Base-by-base conservation (phyloP, 2,113 vertebrate species). In the Chaetodon auriga region DNA sequence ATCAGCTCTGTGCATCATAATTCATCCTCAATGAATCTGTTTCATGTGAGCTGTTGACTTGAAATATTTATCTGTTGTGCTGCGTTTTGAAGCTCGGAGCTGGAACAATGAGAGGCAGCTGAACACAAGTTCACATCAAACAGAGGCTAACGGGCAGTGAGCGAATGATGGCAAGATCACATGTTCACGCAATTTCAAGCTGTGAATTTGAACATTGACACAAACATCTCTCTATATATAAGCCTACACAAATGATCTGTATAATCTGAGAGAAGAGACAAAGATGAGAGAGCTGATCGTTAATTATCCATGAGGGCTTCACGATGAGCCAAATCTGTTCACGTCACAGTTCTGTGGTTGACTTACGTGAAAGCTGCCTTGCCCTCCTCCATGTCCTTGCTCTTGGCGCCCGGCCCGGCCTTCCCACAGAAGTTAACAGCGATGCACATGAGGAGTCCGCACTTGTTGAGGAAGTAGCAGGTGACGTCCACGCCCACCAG, bases 391-490 rank as follows among this genome's bases (percentile, higher is more conserved):
- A 99, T 96, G 96, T 99, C 98, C 89, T 99, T 99, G 94, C 94
- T 95, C 94, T 99, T 99, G 75, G 97, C 96, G 0, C 97, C 96
- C 0, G 98, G 98, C 1, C 97, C 98, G 0, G 97, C 90, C 65
- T 99, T 99, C n/a, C 98, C 97, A 0, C 98, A 99, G 83, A 99
- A 89, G 92, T 98, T 99, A 55, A 99, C 97, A 0, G 97, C 98
- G 5, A 99, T 99, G 95, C 98, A 99, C 98, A 99, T 99, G 62
- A 99, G 96, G 55, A 99, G 95, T 21, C 98, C 98, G 0, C 98
- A 99, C 94, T 99, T 99, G 95, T 99, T 99, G 77, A 99, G 96
- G 96, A 99, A 99, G 94, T 97, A 99, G 95, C 98, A 99, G 90
- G 97, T 99, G 92, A 99, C 95, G 38, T 99, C 98, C 75, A 99